Conservation (phyloP, 2,888 invertebrate species). For the Andrena marginata region DNA sequence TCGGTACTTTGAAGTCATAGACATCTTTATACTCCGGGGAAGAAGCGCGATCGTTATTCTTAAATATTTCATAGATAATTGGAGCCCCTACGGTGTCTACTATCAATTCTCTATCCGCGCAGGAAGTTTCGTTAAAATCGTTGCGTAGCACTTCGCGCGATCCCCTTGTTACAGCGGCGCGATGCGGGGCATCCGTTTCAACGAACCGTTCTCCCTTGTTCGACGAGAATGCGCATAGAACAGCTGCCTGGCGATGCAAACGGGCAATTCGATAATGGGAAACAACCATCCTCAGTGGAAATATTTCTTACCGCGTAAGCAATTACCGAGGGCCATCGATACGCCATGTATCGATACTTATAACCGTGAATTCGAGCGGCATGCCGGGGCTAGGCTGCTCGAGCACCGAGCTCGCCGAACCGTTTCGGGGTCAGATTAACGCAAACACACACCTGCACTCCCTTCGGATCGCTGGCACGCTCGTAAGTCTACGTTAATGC, state of each 20-base stretch:
- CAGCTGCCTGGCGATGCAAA: background rate
- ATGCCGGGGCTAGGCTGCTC: background rate
- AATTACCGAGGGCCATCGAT: conserved; percentile 13
- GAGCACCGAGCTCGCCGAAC: conserved; percentile 68
- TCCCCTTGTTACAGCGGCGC: background rate
- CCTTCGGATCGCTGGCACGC: conserved; percentile 58
- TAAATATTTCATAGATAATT: too few species aligned
- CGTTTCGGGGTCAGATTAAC: conserved; percentile 79
- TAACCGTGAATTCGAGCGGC: conserved; percentile 35
- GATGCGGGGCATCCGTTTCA: background rate
- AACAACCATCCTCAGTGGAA: conserved; percentile 18
- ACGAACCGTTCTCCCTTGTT: background rate
- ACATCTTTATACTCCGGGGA: background rate
- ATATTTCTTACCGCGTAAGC: conserved; percentile 39
- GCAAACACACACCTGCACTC: conserved; percentile 77
- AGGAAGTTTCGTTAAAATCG: background rate
- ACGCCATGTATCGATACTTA: conserved; percentile 23
- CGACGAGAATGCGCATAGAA: background rate
- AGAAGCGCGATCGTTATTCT: background rate
- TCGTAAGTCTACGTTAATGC: conserved; percentile 81
- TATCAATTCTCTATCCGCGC: background rate
- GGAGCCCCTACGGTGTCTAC: too few species aligned
- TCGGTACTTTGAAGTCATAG: too few species aligned
- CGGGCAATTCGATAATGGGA: conserved; percentile 23
- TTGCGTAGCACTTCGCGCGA: background rate